phyloP scores from a whole-genome alignment of 1,140 invertebrate species.

The Pseudomyrmex gracilis region DNA sequence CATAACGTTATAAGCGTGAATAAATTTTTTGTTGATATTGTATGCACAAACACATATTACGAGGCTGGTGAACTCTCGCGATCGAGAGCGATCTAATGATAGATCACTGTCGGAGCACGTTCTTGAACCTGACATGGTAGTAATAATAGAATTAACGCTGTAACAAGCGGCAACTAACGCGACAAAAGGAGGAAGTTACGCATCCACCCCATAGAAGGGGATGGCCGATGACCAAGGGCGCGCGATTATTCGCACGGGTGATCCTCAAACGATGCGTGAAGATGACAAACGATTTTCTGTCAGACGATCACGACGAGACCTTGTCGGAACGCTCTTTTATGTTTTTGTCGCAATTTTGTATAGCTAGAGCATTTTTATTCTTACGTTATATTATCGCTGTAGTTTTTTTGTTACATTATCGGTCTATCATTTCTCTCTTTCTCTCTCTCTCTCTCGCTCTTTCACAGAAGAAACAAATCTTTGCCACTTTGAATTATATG shows the following conservation, averaged over 20 bases:
- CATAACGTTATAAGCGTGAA: too few relatives aligned
- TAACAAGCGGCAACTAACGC: slow-evolving; percentile 56
- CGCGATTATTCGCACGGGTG: slow-evolving; percentile 65
- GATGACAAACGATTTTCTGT: slow-evolving; percentile 71
- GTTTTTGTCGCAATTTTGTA: not conserved
- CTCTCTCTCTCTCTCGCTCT: too few relatives aligned
- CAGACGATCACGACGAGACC: slow-evolving; percentile 61
- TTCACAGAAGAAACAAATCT: too few relatives aligned
- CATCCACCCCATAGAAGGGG: slow-evolving; percentile 17
- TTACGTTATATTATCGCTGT: not conserved
- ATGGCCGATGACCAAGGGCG: slow-evolving; percentile 54
- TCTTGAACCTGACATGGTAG: slow-evolving; percentile 69
- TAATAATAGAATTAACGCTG: slow-evolving; percentile 72
- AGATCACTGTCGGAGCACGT: slow-evolving; percentile 56
- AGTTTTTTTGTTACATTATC: not conserved
- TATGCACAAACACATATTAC: slow-evolving; percentile 1
- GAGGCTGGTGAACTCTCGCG: slow-evolving; percentile 66
- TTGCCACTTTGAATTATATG: too few relatives aligned
- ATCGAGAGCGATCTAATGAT: slow-evolving; percentile 68
- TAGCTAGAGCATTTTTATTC: slow-evolving; percentile 16
- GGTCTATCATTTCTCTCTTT: not conserved
- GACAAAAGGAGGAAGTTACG: slow-evolving; percentile 50
- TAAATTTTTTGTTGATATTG: not conserved
- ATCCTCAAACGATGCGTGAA: slow-evolving; percentile 62
- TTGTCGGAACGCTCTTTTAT: not conserved